Evolutionary conservation across 2,888 invertebrate species (phyloP).

Genomic region (Salpingus planirostris): DNA sequence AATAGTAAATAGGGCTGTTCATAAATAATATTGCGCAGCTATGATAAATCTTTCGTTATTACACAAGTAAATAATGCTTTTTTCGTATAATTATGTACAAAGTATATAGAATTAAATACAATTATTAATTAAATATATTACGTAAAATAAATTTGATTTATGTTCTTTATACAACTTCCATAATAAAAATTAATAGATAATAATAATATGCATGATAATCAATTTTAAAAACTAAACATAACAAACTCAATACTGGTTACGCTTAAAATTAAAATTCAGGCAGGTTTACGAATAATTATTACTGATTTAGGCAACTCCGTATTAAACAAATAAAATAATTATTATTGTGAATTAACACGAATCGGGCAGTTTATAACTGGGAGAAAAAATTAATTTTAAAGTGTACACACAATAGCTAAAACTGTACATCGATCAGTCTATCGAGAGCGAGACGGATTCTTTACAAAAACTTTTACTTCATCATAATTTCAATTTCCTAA

Average conservation of each 20-base stretch:
- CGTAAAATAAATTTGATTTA: slow-evolving; percentile 5
- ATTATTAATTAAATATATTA: slow-evolving; percentile 16
- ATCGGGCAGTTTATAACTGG: too few species aligned
- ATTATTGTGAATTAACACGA: too few species aligned
- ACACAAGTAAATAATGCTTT: not conserved
- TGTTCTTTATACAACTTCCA: slow-evolving; percentile 4
- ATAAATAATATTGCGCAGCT: not conserved
- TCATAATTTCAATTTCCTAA: slow-evolving; percentile 9
- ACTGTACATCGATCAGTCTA: slow-evolving; percentile 16
- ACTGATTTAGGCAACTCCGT: slow-evolving; percentile 11
- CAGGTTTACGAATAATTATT: slow-evolving; percentile 8
- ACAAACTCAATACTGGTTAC: slow-evolving; percentile 15
- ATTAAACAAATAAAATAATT: not conserved
- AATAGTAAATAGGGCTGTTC: too few species aligned
- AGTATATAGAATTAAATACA: slow-evolving; percentile 11
- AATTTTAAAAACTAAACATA: too few species aligned
- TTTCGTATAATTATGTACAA: not conserved
- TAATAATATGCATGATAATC: not conserved
- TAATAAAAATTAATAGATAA: slow-evolving; percentile 6
- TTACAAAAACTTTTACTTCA: slow-evolving; percentile 11
- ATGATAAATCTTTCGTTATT: not conserved
- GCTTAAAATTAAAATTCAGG: slow-evolving; percentile 8
- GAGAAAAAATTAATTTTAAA: not conserved
- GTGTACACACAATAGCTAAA: slow-evolving; percentile 1
- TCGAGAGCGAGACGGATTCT: slow-evolving; percentile 14